Base-by-base conservation (phyloP, 2,888 invertebrate genomes). In the Tillus elongatus region DNA sequence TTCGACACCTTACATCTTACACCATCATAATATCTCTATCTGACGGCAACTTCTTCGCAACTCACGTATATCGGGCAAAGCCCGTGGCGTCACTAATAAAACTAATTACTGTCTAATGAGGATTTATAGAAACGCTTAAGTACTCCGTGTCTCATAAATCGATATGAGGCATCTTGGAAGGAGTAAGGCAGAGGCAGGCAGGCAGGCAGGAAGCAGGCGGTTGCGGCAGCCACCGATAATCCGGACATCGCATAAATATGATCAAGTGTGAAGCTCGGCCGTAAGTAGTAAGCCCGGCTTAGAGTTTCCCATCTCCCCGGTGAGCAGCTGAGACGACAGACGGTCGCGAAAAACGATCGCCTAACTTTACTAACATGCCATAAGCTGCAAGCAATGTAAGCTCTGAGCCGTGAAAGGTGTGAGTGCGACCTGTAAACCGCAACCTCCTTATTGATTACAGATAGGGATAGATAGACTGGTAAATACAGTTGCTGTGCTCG, bases 231-330 rank as follows among this genome's bases (percentile, higher is more conserved):
- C 50, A 55, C 59, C 62, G 66, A 66, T 67, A 67, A 67, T 66
- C 66, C 64, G 58, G 58, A 60, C 64, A 64, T 64, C 65, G 65
- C 66, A 66, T 67, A 66, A 67, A 66, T 66, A 67, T 67, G 66
- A 67, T 67, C 66, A 63, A 66, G 65, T 66, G 65, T 66, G 64
- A 65, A 64, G 60, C 64, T 56, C 63, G 61, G 58, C 61, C 58
- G 61, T 58, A 59, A 64, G 61, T 58, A 60, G 56, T 65, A 64
- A 66, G 66, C 65, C 61, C 45, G 57, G 66, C 66, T 66, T 66
- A 66, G 55, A 66, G 64, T 66, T 66, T 63, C 60, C 56, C 53
- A 49, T 52, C 57, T 60, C 61, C 57, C 58, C 46, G 54, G 57
- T 56, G 58, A 60, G 53, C 62, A 61, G 60, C 61, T 62, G 62